Conservation (phyloP, 2,888 invertebrate genomes). For the Gibbula magus region DNA sequence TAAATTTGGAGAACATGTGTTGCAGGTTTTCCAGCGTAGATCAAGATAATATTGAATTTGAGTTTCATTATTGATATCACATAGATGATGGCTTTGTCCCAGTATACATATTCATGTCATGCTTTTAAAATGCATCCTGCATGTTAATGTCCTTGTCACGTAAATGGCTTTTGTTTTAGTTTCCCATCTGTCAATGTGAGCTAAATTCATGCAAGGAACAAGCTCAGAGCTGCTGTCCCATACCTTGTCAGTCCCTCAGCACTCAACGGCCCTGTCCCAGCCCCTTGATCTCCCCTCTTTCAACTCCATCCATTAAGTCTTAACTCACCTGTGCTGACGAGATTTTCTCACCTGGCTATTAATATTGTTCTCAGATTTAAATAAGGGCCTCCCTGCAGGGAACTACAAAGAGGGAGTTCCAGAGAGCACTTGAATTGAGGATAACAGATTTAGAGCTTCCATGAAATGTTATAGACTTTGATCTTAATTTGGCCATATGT, state of each 20-base stretch:
- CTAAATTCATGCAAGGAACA: no score
- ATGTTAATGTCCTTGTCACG: no score
- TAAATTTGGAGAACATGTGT: no score
- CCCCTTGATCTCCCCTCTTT: neutral
- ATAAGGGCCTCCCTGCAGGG: neutral
- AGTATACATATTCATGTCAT: no score
- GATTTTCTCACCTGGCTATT: slow-evolving; percentile 23
- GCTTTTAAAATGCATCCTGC: no score
- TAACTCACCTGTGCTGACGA: slow-evolving; percentile 20
- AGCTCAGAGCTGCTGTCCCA: neutral
- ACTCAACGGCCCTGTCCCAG: neutral
- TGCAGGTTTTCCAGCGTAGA: no score
- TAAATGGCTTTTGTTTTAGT: no score
- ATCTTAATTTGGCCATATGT: slow-evolving; percentile 11
- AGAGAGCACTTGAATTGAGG: neutral
- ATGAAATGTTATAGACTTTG: neutral
- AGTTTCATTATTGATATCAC: no score
- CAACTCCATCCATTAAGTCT: neutral
- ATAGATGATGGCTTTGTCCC: no score
- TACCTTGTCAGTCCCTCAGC: neutral
- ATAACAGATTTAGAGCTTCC: neutral
- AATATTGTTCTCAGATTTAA: neutral
- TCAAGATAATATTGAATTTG: no score
- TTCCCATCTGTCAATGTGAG: no score
- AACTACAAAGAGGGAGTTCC: neutral